These are phyloP conservation scores for Limanda limanda DNA, from an alignment of 2,113 vertebrate genomes.

Conservation along the genomic window DNA sequence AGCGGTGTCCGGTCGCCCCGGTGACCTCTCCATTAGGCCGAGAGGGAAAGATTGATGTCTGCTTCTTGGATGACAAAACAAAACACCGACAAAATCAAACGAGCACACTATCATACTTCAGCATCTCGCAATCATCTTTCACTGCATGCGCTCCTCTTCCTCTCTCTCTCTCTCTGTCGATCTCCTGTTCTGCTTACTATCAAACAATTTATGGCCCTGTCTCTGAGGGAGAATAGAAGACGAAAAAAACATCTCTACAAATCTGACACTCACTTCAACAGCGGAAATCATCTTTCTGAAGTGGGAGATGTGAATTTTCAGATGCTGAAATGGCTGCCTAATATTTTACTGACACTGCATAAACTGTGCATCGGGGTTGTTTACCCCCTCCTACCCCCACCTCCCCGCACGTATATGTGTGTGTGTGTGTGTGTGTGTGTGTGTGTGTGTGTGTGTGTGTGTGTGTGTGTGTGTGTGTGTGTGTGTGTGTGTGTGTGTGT, in stretches of 20 bases:
- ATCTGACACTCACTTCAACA: slow-evolving; percentile 61
- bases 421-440: too few species aligned
- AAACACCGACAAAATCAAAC: background rate
- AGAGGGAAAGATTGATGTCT: slow-evolving; percentile 1
- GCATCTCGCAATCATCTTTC: slow-evolving; percentile 10
- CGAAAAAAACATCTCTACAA: slow-evolving; percentile 45
- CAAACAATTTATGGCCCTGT: slow-evolving; percentile 55
- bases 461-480: background rate
- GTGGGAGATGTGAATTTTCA: slow-evolving; percentile 59
- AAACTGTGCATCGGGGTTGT: slow-evolving; percentile 53
- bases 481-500: background rate
- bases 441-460: background rate
- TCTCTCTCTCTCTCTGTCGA: background rate
- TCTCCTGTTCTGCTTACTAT: slow-evolving; percentile 52
- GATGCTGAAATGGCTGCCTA: slow-evolving; percentile 70
- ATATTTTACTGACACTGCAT: slow-evolving; percentile 76
- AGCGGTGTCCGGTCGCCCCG: slow-evolving; percentile 14
- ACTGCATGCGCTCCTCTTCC: background rate
- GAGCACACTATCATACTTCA: slow-evolving; percentile 13
- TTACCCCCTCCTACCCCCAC: background rate
- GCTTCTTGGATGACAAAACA: slow-evolving; percentile 1
- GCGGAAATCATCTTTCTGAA: slow-evolving; percentile 67
- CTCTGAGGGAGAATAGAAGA: slow-evolving; percentile 30
- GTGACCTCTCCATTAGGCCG: slow-evolving; percentile 25
- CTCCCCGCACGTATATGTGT: too few species aligned